Evolutionary conservation across 2,113 vertebrate species (phyloP).

Genomic region (Psammodynastes pulverulentus): DNA sequence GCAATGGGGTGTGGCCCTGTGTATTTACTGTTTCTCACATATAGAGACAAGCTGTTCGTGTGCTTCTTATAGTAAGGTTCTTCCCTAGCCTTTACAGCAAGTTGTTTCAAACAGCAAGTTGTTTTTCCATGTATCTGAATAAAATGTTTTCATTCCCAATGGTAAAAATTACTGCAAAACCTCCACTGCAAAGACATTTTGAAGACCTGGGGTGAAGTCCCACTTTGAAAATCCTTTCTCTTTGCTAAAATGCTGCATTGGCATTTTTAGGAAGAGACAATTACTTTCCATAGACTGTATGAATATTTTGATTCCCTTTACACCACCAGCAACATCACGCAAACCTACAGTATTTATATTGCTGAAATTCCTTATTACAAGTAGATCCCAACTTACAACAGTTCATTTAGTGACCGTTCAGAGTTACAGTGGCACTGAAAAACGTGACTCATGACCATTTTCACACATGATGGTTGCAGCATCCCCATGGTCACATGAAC

Average conservation of each 20-base stretch:
- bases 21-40: neutral
- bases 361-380: neutral
- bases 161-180: neutral
- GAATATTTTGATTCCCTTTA: neutral
- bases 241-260: neutral
- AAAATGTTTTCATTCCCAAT: conserved; percentile 1
- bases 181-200: neutral
- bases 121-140: neutral
- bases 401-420: too few relatives aligned
- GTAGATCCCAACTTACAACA: too few relatives aligned
- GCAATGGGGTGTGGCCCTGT: neutral
- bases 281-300: neutral
- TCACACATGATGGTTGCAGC: too few relatives aligned
- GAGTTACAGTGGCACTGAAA: too few relatives aligned
- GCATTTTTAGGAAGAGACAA: neutral
- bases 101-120: neutral
- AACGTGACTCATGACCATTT: too few relatives aligned
- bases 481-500: too few relatives aligned
- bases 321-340: neutral
- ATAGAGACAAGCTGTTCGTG: neutral
- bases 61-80: neutral
- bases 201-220: neutral
- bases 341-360: neutral
- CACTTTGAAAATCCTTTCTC: neutral
- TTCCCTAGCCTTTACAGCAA: neutral